phyloP scores from a whole-genome alignment of 2,113 vertebrate species.

The Phyllopteryx taeniolatus region DNA sequence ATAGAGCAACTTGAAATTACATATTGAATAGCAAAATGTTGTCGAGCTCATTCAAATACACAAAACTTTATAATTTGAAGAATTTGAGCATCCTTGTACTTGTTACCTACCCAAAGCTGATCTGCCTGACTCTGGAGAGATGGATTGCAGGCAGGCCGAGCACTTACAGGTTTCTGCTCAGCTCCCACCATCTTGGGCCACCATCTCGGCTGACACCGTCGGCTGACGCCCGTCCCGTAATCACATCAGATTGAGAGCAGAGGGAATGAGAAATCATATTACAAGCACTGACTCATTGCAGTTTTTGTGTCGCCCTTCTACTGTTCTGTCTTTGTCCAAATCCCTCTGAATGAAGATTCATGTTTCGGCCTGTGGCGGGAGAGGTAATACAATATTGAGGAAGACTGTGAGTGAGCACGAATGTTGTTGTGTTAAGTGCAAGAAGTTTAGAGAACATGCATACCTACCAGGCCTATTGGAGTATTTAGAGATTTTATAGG shows the following conservation, averaged over 20 bases:
- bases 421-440: constrained; percentile 19
- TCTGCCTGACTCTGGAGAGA: constrained; percentile 23
- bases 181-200: constrained; percentile 48
- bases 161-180: constrained; percentile 52
- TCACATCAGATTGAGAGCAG: constrained; percentile 60
- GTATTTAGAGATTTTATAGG: background rate
- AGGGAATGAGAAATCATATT: constrained; percentile 71
- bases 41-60: background rate
- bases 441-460: constrained; percentile 4
- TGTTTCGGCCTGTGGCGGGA: constrained; percentile 46
- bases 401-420: constrained; percentile 20
- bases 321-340: constrained; percentile 45
- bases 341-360: constrained; percentile 55
- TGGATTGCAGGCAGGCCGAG: constrained; percentile 36
- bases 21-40: constrained; percentile 11
- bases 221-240: constrained; percentile 51
- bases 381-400: constrained; percentile 51
- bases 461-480: background rate
- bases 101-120: constrained; percentile 13
- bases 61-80: constrained; percentile 6
- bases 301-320: constrained; percentile 39
- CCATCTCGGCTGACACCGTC: constrained; percentile 49
- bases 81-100: background rate
- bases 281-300: constrained; percentile 58
- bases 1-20: background rate